phyloP scores from a whole-genome alignment of 92 coral and sea anemone genomes.

The Muricea muricata region DNA sequence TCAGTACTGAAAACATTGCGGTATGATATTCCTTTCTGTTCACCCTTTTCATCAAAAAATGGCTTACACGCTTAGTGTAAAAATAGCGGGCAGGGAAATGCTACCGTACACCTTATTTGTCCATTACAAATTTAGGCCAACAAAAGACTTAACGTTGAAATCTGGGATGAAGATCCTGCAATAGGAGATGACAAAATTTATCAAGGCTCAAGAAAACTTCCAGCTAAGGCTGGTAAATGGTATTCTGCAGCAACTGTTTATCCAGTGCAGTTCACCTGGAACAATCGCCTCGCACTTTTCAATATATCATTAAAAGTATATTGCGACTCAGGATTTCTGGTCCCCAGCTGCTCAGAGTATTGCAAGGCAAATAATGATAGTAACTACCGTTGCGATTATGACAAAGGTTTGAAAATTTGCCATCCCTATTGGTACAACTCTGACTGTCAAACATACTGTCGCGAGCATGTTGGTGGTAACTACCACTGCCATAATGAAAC shows the following conservation, averaged over 20 bases:
- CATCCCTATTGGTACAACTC: conserved; percentile 14
- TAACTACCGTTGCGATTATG: conserved; percentile 68
- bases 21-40: no score
- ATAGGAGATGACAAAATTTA: background rate
- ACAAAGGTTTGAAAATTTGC: conserved; percentile 51
- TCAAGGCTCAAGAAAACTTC: background rate
- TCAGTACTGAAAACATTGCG: no score
- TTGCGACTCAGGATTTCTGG: conserved; percentile 74
- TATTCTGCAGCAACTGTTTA: background rate
- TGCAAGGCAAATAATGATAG: conserved; percentile 67
- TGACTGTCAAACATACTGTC: conserved; percentile 7
- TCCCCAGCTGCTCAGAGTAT: conserved; percentile 62
- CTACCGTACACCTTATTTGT: background rate
- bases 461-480: background rate
- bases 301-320: conserved; percentile 61
- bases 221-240: background rate
- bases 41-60: no score
- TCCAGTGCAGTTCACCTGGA: background rate
- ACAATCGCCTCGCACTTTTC: background rate
- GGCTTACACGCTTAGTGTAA: no score
- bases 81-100: no score
- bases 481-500: conserved; percentile 27
- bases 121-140: background rate
- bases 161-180: background rate
- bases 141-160: background rate